Conservation (phyloP, 92 coral and sea anemone species). For the Zoanthus gigantus region DNA sequence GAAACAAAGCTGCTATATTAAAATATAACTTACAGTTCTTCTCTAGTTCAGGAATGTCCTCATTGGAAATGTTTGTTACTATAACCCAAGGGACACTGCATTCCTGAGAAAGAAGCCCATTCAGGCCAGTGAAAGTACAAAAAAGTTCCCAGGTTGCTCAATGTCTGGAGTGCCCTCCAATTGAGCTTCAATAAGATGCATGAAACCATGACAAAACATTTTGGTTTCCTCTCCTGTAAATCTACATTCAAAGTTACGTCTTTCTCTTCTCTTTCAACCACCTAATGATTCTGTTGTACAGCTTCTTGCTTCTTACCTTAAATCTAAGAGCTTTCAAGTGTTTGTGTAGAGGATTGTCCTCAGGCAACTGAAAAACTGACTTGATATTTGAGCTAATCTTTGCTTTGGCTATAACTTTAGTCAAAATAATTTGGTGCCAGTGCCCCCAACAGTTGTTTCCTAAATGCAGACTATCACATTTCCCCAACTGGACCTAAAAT, state of each 20-base stretch:
- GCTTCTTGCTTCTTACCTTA: conserved; percentile 60
- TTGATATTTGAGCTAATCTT: conserved; percentile 59
- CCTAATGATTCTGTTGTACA: conserved; percentile 59
- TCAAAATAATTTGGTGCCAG: conserved; percentile 71
- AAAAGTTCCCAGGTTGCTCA: conserved; percentile 57
- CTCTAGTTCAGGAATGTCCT: conserved; percentile 57
- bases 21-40: conserved; percentile 62
- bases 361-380: conserved; percentile 78
- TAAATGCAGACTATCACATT: conserved; percentile 70
- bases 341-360: conserved; percentile 65
- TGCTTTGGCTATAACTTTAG: conserved; percentile 66
- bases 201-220: conserved; percentile 73
- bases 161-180: conserved; percentile 46
- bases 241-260: conserved; percentile 62
- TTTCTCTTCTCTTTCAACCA: conserved; percentile 72
- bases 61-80: conserved; percentile 47
- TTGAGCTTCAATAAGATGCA: conserved; percentile 65
- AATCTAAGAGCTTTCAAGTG: conserved; percentile 71
- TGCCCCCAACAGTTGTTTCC: conserved; percentile 82
- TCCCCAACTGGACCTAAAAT: conserved; percentile 67
- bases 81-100: conserved; percentile 51
- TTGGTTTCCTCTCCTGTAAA: conserved; percentile 79
- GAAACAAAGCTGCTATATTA: conserved; percentile 59
- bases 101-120: conserved; percentile 73
- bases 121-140: conserved; percentile 58